Conservation (phyloP, 2,888 invertebrate genomes). For the Ischnus inquisitorius region DNA sequence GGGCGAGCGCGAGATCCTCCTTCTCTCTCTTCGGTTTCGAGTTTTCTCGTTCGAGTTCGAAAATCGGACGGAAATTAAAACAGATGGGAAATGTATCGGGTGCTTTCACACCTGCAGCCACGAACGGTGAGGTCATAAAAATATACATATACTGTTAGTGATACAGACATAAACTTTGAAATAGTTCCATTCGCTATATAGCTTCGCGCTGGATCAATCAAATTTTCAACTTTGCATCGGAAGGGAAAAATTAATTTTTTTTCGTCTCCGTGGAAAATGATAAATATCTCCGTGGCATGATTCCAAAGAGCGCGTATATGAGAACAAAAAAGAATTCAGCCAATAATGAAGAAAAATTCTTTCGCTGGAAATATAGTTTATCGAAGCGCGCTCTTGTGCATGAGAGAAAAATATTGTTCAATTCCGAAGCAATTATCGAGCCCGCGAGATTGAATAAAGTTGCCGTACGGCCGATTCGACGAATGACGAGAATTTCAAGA, state of each 20-base stretch:
- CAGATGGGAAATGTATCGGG: slow-evolving; percentile 49
- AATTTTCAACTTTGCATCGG: background rate
- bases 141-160: background rate
- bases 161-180: slow-evolving; percentile 3
- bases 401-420: slow-evolving; percentile 10
- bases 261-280: background rate
- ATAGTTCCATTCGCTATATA: background rate
- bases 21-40: slow-evolving; percentile 36
- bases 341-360: background rate
- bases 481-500: slow-evolving; percentile 62
- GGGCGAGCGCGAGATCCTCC: slow-evolving; percentile 34
- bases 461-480: slow-evolving; percentile 22
- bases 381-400: background rate
- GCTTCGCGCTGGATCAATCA: background rate
- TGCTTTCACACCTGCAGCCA: slow-evolving; percentile 4
- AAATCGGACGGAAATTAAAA: slow-evolving; percentile 63
- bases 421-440: slow-evolving; percentile 34
- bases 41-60: slow-evolving; percentile 36
- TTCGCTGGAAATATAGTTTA: background rate
- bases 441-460: slow-evolving; percentile 43
- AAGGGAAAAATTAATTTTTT: background rate
- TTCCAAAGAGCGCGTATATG: background rate
- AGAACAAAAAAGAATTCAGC: background rate
- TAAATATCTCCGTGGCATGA: background rate
- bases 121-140: no score